These are phyloP conservation scores for Choristoneura fumiferana DNA, from an alignment of 1,140 invertebrate species.

Conservation along the genomic window DNA sequence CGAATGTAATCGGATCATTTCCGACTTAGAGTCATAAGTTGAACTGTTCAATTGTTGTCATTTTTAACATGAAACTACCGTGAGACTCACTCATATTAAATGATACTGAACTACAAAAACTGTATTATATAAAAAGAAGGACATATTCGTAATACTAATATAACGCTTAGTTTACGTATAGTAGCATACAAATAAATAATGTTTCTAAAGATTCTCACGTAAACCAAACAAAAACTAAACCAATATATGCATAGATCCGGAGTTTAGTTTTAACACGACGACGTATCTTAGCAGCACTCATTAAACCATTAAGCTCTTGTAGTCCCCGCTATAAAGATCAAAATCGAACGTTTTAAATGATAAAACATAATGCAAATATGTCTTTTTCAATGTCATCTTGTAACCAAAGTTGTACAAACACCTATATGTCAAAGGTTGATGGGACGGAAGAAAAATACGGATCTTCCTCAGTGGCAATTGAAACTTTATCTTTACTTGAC, in stretches of 20 bases:
- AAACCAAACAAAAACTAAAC: constrained; percentile 15
- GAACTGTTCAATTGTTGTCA: too few relatives aligned
- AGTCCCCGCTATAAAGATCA: background rate
- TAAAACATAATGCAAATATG: constrained; percentile 10
- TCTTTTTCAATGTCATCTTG: constrained; percentile 13
- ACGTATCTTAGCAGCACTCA: background rate
- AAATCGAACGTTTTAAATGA: background rate
- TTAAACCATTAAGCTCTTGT: background rate
- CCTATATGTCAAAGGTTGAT: constrained; percentile 11
- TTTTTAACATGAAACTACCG: too few relatives aligned
- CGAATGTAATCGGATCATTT: too few relatives aligned
- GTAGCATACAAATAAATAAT: too few relatives aligned
- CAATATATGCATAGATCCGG: constrained; percentile 8
- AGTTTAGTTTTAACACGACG: background rate
- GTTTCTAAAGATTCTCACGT: background rate
- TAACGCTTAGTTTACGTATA: too few relatives aligned
- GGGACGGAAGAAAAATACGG: constrained; percentile 18
- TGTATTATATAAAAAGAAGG: too few relatives aligned
- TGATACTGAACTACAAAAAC: too few relatives aligned
- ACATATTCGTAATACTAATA: too few relatives aligned
- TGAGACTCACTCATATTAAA: too few relatives aligned
- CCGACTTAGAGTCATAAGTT: too few relatives aligned
- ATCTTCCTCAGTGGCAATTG: background rate
- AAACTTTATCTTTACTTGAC: background rate
- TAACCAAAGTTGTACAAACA: constrained; percentile 14